Evolutionary conservation across 2,888 invertebrate genomes (phyloP).

Genomic region (Ecliptopera silaceata): DNA sequence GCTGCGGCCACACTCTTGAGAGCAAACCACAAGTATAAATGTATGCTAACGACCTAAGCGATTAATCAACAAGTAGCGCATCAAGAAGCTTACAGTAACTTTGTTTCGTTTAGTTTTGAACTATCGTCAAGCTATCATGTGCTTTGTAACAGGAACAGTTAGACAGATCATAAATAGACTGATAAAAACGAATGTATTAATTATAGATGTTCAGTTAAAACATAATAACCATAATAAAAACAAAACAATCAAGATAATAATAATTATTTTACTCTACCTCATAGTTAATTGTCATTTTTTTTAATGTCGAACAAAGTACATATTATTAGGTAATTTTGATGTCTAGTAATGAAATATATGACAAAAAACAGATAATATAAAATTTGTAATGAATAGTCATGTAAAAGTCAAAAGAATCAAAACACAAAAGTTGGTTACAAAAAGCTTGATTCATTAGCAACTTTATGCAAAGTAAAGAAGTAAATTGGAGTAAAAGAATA

Average conservation of each 20-base stretch:
- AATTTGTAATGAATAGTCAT: constrained; percentile 5
- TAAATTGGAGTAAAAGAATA: constrained; percentile 31
- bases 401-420: constrained; percentile 9
- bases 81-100: constrained; percentile 7
- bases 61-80: constrained; percentile 17
- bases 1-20: constrained; percentile 44
- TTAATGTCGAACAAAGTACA: neutral
- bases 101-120: constrained; percentile 15
- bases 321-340: too few species aligned
- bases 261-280: too few species aligned
- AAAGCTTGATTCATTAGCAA: constrained; percentile 30
- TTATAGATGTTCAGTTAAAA: constrained; percentile 2
- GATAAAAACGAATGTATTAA: neutral
- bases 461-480: constrained; percentile 32
- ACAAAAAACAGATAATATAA: neutral
- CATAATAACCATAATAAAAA: neutral
- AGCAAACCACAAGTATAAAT: constrained; percentile 7
- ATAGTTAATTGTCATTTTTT: neutral
- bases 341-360: too few species aligned
- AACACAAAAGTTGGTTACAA: constrained; percentile 11
- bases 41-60: constrained; percentile 15
- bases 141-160: constrained; percentile 11
- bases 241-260: neutral
- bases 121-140: constrained; percentile 16
- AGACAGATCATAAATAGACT: constrained; percentile 5